These are phyloP conservation scores for Ylistrum balloti DNA, from an alignment of 1,140 invertebrate species.

Conservation along the genomic window DNA sequence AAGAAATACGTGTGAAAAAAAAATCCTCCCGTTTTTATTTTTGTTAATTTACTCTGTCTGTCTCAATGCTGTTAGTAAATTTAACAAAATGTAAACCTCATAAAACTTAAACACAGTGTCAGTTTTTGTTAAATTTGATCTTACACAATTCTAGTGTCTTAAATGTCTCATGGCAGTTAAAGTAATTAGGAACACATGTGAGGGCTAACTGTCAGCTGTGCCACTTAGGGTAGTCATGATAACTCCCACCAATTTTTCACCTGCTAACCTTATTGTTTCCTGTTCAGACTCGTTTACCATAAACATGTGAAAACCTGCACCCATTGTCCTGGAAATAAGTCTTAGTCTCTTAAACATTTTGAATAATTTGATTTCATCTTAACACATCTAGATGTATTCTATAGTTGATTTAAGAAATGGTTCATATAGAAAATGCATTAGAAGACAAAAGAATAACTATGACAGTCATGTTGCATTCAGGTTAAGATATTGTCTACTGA, in stretches of 20 bases:
- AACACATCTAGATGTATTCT: no score
- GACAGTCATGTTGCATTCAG: no score
- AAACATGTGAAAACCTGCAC: neutral
- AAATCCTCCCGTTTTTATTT: neutral
- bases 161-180: neutral
- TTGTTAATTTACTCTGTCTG: neutral
- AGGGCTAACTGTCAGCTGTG: neutral
- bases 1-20: slow-evolving; percentile 29
- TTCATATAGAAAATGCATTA: no score
- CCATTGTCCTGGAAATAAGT: neutral
- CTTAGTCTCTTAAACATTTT: neutral
- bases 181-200: slow-evolving; percentile 1
- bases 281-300: neutral
- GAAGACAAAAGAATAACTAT: no score
- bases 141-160: slow-evolving; percentile 24
- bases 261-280: neutral
- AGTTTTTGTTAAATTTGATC: slow-evolving; percentile 40
- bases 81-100: neutral
- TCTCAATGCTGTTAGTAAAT: neutral
- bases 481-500: no score
- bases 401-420: no score
- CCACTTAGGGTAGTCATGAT: neutral
- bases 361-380: neutral
- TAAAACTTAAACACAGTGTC: neutral
- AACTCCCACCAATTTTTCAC: neutral